Conservation (phyloP, 2,113 vertebrate species). For the Atractosteus spatula region DNA sequence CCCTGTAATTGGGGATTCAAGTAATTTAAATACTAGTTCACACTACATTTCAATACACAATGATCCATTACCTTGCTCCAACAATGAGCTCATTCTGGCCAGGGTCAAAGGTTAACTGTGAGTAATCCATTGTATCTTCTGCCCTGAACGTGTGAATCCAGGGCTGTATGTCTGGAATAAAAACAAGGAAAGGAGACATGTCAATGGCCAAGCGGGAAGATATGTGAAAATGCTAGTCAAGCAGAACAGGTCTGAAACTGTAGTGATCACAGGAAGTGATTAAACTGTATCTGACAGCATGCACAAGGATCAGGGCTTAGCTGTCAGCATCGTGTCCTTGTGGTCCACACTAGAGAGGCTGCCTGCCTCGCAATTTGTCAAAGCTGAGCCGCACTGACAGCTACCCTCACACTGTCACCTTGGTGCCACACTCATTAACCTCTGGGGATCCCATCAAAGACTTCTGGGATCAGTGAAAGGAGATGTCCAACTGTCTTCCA, state of each 20-base stretch:
- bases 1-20: too few relatives aligned
- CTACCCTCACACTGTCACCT: slow-evolving; percentile 39
- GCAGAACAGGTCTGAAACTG: slow-evolving; percentile 13
- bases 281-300: slow-evolving; percentile 16
- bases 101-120: slow-evolving; percentile 92
- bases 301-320: not conserved
- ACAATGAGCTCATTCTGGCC: slow-evolving; percentile 93
- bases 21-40: too few relatives aligned
- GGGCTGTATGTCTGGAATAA: slow-evolving; percentile 85
- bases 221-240: slow-evolving; percentile 14
- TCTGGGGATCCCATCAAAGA: slow-evolving; percentile 43
- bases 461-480: slow-evolving; percentile 15
- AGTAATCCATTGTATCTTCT: slow-evolving; percentile 92
- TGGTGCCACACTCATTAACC: slow-evolving; percentile 57
- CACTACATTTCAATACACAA: not conserved
- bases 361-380: slow-evolving; percentile 16
- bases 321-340: slow-evolving; percentile 8
- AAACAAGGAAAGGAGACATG: slow-evolving; percentile 34
- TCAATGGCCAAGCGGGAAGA: slow-evolving; percentile 30
- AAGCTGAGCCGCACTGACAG: slow-evolving; percentile 41
- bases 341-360: slow-evolving; percentile 7
- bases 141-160: slow-evolving; percentile 89
- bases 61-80: slow-evolving; percentile 87
- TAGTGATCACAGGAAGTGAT: not conserved
- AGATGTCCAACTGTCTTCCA: slow-evolving; percentile 34